Evolutionary conservation across 2,113 vertebrate genomes (phyloP).

Genomic region (Polypterus bichir): DNA sequence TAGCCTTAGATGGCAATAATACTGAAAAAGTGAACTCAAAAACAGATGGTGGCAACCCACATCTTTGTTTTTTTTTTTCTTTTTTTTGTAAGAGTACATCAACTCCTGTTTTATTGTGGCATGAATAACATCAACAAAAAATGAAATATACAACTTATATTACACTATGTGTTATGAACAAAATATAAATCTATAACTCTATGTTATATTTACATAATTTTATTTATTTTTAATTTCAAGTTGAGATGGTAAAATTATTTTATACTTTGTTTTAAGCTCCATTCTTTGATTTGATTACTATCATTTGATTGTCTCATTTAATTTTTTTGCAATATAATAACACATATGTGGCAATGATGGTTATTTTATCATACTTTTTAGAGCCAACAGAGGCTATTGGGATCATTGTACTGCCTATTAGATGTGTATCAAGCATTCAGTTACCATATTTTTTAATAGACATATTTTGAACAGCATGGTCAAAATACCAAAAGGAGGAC

Average conservation of each 20-base stretch:
- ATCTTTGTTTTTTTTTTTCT: slow-evolving; percentile 62
- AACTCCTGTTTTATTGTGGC: slow-evolving; percentile 91
- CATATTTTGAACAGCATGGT: too few species aligned
- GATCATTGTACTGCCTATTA: too few species aligned
- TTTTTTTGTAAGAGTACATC: slow-evolving; percentile 77
- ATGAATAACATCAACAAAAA: slow-evolving; percentile 98
- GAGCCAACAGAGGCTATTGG: too few species aligned
- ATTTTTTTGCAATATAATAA: slow-evolving; percentile 30
- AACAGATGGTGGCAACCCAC: slow-evolving; percentile 89
- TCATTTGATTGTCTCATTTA: slow-evolving; percentile 45
- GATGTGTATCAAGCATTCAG: too few species aligned
- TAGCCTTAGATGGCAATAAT: slow-evolving; percentile 97
- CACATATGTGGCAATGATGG: slow-evolving; percentile 4
- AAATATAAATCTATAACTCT: slow-evolving; percentile 99
- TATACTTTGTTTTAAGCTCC: slow-evolving; percentile 93
- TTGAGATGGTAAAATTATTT: slow-evolving; percentile 84
- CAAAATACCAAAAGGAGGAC: too few species aligned
- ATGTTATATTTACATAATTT: slow-evolving; percentile 99
- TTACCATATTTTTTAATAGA: too few species aligned
- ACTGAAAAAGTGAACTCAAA: slow-evolving; percentile 93
- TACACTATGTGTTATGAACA: slow-evolving; percentile 99
- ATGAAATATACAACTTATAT: slow-evolving; percentile 99
- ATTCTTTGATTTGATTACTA: slow-evolving; percentile 96
- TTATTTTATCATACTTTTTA: too few species aligned
- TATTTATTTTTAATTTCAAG: slow-evolving; percentile 97